Evolutionary conservation across 2,113 vertebrate genomes (phyloP).

Genomic region (Ctenomys sociabilis): DNA sequence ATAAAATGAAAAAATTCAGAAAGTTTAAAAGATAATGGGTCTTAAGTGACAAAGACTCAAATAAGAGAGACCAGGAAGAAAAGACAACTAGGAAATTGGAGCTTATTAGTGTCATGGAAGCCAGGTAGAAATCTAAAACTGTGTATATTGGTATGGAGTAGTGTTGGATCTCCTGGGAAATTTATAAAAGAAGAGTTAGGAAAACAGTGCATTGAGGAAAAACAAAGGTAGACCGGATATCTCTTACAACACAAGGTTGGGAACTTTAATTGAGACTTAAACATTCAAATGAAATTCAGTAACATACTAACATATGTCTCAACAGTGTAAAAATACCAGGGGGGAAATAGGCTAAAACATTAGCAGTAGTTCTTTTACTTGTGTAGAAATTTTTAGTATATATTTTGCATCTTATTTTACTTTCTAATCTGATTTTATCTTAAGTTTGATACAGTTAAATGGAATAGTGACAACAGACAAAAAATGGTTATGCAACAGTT

Average conservation of each 20-base stretch:
- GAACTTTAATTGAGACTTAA: constrained; percentile 46
- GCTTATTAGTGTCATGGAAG: constrained; percentile 20
- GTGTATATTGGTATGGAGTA: not conserved
- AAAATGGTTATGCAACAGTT: constrained; percentile 49
- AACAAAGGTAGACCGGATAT: not conserved
- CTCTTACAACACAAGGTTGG: not conserved
- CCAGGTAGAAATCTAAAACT: not conserved
- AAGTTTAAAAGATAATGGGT: constrained; percentile 19
- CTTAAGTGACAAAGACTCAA: constrained; percentile 4
- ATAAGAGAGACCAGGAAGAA: not conserved
- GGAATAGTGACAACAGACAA: constrained; percentile 21
- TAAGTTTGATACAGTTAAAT: constrained; percentile 39
- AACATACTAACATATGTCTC: not conserved
- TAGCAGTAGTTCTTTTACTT: constrained; percentile 43
- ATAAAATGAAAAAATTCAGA: constrained; percentile 9
- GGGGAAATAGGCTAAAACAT: not conserved
- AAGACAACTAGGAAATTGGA: not conserved
- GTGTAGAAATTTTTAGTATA: constrained; percentile 30
- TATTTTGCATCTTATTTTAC: constrained; percentile 20
- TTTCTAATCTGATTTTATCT: constrained; percentile 45
- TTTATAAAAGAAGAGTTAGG: not conserved
- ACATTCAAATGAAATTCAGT: constrained; percentile 29
- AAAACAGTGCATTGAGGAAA: not conserved
- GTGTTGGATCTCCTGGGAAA: not conserved
- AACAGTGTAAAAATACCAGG: not conserved